phyloP scores from a whole-genome alignment of 2,113 vertebrate species.

The Calidris pygmaea region DNA sequence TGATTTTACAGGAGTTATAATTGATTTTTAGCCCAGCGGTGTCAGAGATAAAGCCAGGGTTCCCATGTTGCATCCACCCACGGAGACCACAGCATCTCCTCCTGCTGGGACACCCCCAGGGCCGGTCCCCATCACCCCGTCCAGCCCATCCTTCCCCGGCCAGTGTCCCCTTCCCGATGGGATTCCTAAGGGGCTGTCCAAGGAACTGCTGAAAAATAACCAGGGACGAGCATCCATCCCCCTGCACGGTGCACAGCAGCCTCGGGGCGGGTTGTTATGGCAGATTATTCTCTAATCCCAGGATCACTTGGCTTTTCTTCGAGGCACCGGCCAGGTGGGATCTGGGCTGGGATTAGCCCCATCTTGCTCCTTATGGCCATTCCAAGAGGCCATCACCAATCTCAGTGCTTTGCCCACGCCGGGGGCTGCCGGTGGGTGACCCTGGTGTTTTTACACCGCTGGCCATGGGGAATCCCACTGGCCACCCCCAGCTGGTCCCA shows the following conservation, averaged over 20 bases:
- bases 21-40: background rate
- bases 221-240: background rate
- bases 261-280: background rate
- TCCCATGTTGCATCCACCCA: fast-evolving
- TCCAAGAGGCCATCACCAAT: background rate
- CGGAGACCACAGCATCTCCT: background rate
- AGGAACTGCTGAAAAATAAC: background rate
- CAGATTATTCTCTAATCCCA: background rate
- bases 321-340: background rate
- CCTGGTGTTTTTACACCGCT: fast-evolving
- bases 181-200: background rate
- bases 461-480: background rate
- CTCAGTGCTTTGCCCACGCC: fast-evolving
- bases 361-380: background rate
- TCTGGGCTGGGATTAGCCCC: background rate
- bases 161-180: fast-evolving
- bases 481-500: background rate
- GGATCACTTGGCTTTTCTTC: background rate
- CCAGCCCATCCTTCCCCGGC: background rate
- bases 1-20: background rate
- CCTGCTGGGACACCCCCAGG: fast-evolving
- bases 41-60: background rate
- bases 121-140: background rate
- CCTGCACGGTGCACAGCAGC: fast-evolving
- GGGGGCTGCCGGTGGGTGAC: background rate